Evolutionary conservation across 2,797 vertebrate species (phyloP).

Genomic region (Ctenopoma multispine): DNA sequence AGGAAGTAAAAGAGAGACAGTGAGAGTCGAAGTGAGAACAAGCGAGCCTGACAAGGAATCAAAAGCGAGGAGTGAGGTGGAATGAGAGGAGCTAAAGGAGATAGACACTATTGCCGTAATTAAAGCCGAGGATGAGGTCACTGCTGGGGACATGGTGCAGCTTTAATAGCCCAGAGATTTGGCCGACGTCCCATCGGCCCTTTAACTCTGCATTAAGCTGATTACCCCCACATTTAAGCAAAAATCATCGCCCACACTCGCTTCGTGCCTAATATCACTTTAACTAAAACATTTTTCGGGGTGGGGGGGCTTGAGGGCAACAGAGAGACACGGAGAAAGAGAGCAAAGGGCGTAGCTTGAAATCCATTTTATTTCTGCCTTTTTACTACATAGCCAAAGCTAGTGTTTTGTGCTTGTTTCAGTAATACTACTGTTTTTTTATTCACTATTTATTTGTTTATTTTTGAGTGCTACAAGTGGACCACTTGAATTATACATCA

Average conservation of each 20-base stretch:
- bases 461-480: slow-evolving; percentile 55
- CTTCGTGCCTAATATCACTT: slow-evolving; percentile 75
- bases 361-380: slow-evolving; percentile 64
- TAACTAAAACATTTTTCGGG: slow-evolving; percentile 72
- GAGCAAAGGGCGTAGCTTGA: slow-evolving; percentile 38
- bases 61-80: slow-evolving; percentile 17
- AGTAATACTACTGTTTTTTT: slow-evolving; percentile 21
- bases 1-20: slow-evolving; percentile 17
- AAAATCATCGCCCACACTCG: slow-evolving; percentile 73
- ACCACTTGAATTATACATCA: slow-evolving; percentile 53
- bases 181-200: slow-evolving; percentile 77
- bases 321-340: slow-evolving; percentile 24
- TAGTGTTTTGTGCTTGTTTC: slow-evolving; percentile 28
- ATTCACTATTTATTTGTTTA: slow-evolving; percentile 26
- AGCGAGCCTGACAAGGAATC: slow-evolving; percentile 30
- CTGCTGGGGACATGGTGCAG: slow-evolving; percentile 66
- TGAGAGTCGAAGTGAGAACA: slow-evolving; percentile 34
- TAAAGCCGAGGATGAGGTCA: slow-evolving; percentile 81
- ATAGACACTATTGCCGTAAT: slow-evolving; percentile 79
- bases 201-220: slow-evolving; percentile 86
- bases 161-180: slow-evolving; percentile 83
- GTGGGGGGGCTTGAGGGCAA: slow-evolving; percentile 24
- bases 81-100: slow-evolving; percentile 66
- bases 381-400: slow-evolving; percentile 26
- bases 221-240: slow-evolving; percentile 85